Conservation (phyloP, 35 echinoderm and acorn worm genomes). For the Antedon bifida region DNA sequence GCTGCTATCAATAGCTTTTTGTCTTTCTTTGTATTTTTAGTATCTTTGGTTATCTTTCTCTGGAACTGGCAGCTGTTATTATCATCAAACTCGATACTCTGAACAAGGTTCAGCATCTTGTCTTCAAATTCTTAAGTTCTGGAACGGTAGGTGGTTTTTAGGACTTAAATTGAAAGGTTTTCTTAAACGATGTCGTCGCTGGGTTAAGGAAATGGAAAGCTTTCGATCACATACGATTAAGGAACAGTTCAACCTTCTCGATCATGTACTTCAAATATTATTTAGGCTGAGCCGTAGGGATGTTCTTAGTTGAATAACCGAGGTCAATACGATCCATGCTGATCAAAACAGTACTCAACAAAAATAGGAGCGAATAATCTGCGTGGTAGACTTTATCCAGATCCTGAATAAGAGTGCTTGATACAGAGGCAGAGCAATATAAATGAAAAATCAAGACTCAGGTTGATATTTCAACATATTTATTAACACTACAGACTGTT, state of each 20-base stretch:
- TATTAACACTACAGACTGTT: no score
- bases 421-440: neutral
- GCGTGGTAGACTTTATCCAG: neutral
- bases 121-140: neutral
- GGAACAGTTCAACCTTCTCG: neutral
- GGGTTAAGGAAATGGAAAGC: neutral
- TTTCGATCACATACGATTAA: neutral
- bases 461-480: neutral
- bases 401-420: neutral
- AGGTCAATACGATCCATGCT: neutral
- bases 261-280: neutral
- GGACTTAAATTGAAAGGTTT: no score
- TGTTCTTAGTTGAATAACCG: neutral
- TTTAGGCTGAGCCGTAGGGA: neutral
- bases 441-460: neutral
- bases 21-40: neutral
- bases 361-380: neutral
- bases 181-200: neutral
- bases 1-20: neutral
- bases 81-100: neutral
- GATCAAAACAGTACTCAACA: neutral
- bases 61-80: neutral
- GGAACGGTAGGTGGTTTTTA: no score
- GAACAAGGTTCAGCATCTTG: neutral
- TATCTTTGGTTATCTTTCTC: neutral